A percentile compares a stretch with the other conserved stretches of the same genome.
Evolutionary conservation across 2,113 vertebrate genomes (phyloP).

Genomic region (Podarcis muralis): DNA sequence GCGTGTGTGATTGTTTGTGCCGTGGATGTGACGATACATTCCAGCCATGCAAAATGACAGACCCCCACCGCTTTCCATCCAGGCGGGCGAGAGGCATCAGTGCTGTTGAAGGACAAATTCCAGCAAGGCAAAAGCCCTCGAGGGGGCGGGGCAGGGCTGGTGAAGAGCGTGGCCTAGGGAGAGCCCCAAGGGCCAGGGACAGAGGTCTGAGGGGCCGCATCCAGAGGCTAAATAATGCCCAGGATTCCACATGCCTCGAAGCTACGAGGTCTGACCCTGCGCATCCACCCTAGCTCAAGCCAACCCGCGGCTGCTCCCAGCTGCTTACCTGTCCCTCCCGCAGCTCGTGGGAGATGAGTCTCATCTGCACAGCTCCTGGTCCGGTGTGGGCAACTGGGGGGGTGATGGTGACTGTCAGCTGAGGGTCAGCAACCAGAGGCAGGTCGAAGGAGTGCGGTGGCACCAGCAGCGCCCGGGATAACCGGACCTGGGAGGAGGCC

Average conservation of each 20-base stretch:
- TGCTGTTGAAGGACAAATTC: no score
- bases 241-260: not conserved
- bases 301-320: not conserved
- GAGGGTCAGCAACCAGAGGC: slow-evolving; percentile 79
- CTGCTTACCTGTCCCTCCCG: slow-evolving; percentile 88
- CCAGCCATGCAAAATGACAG: no score
- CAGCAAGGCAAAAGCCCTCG: no score
- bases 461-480: slow-evolving; percentile 84
- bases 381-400: slow-evolving; percentile 85
- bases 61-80: no score
- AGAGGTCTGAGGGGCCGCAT: no score
- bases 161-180: no score
- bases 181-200: no score
- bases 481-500: slow-evolving; percentile 83
- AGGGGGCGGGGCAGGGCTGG: no score
- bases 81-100: no score
- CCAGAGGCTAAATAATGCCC: not conserved
- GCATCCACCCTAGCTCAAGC: not conserved
- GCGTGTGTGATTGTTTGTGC: no score
- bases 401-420: slow-evolving; percentile 78
- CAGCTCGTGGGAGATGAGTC: slow-evolving; percentile 88
- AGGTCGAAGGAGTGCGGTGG: slow-evolving; percentile 84
- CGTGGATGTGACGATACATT: no score
- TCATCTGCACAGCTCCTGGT: slow-evolving; percentile 80
- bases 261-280: no score